phyloP scores from a whole-genome alignment of 2,113 vertebrate genomes.

The Passerina amoena region DNA sequence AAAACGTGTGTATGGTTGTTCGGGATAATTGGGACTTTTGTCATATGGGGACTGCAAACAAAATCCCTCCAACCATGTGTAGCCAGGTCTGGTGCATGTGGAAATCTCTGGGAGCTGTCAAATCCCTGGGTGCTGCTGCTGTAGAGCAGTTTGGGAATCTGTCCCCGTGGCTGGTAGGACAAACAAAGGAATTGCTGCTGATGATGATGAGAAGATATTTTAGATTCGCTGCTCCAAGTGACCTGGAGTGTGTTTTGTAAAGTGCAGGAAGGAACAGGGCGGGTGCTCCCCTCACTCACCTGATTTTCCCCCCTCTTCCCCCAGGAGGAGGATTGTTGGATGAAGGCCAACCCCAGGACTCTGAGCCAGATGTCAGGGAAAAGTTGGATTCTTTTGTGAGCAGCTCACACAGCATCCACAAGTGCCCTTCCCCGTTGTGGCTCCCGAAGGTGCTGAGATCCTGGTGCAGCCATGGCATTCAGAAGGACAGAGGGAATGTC shows the following conservation, averaged over 20 bases:
- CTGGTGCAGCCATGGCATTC: slow-evolving; percentile 81
- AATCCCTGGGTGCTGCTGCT: background rate
- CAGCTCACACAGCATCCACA: background rate
- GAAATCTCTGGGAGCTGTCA: background rate
- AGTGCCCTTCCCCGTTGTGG: background rate
- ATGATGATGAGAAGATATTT: background rate
- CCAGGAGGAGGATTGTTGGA: background rate
- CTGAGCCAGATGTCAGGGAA: background rate
- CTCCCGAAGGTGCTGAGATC: background rate
- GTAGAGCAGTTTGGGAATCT: background rate
- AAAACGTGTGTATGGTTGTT: accelerated
- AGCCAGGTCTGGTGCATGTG: background rate
- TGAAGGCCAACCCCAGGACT: background rate
- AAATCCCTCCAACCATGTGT: background rate
- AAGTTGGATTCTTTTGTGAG: background rate
- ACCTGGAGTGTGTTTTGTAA: background rate
- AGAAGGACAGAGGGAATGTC: slow-evolving; percentile 87
- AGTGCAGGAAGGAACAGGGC: background rate
- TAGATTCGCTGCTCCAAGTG: background rate
- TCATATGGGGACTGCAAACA: background rate
- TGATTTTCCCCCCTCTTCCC: background rate
- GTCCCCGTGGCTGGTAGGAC: background rate
- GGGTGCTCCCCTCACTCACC: background rate
- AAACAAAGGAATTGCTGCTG: background rate
- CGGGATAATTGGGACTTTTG: background rate